Evolutionary conservation across 2,888 invertebrate genomes (phyloP), one percentile per base, ranked within the genome.

Genomic region (Lasioglossum morio): DNA sequence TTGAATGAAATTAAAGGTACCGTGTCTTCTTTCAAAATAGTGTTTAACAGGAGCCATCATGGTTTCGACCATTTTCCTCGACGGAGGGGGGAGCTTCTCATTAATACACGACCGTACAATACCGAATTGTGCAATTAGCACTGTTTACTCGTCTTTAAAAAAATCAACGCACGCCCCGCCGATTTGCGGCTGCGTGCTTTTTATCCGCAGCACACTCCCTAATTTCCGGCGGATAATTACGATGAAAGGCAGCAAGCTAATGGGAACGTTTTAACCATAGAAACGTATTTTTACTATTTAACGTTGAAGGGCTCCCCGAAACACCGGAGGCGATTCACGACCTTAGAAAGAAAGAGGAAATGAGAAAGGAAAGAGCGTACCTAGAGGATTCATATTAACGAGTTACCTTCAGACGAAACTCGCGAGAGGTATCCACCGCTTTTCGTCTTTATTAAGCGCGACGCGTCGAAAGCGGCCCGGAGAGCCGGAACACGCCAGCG

Each of bases 391-490:
- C n/a, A n/a, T 76, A 77, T 84, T 84, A 88, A 81, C 72, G 72
- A 79, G 79, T 76, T 73, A 79, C 40, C 30, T 72, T 78, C 53
- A 57, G 27, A 74, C 79, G 43, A 79, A 75, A 72, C 34, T 72
- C 30, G 72, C 46, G 34, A 19, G 37, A 14, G 43, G 57, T 66
- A 78, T 77, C 30, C 40, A n/a, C 7, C n/a, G 57, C 69, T 74
- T 70, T 85, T 81, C 81, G 70, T 74, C 48, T 77, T 79, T 85
- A 85, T 86, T 87, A 86, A 75, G 69, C 19, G 70, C 7, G 53
- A 23, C 19, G 72, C 80, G 86, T 88, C 86, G 86, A 89, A 91
- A 89, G 86, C 72, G 72, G 84, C 82, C 69, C 37, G 69, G 1
- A 63, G 63, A 63, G 27, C 14, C 30, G 63, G 63, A 66, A 5